A percentile compares a stretch with the other conserved stretches of the same genome.
These are phyloP conservation scores for Dorcus parallelipipedus DNA, from an alignment of 2,888 invertebrate genomes.

Conservation along the genomic window DNA sequence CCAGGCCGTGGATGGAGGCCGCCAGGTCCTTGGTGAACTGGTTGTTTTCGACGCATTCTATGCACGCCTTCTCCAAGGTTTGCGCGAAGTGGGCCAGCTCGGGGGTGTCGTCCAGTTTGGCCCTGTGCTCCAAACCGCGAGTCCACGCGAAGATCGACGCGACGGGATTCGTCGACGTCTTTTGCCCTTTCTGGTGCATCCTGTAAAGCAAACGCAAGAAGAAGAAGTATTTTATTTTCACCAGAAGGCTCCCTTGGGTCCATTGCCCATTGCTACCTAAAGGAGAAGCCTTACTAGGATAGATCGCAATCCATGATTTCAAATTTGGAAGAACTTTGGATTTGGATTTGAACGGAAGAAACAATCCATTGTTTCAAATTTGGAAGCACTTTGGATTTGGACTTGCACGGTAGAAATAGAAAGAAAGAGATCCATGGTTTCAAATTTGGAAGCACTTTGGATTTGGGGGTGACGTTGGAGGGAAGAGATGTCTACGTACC, in stretches of 20 bases:
- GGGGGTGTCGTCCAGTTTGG: constrained; percentile 73
- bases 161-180: constrained; percentile 87
- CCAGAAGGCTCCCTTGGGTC: too few relatives aligned
- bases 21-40: constrained; percentile 88
- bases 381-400: too few relatives aligned
- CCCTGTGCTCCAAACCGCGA: constrained; percentile 77
- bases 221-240: constrained; percentile 1
- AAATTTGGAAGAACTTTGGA: too few relatives aligned
- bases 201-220: constrained; percentile 52
- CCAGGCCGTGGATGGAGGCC: constrained; percentile 79
- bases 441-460: too few relatives aligned
- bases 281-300: too few relatives aligned
- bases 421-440: too few relatives aligned
- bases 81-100: constrained; percentile 70
- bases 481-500: constrained; percentile 36
- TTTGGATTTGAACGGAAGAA: too few relatives aligned
- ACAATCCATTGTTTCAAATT: too few relatives aligned
- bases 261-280: too few relatives aligned
- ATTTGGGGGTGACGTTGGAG: too few relatives aligned
- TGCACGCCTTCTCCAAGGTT: constrained; percentile 75
- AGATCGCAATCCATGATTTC: too few relatives aligned
- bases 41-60: constrained; percentile 78
- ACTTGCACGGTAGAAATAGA: too few relatives aligned
- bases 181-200: constrained; percentile 80
- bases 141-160: constrained; percentile 94